Evolutionary conservation across 2,888 invertebrate genomes (phyloP).

Genomic region (Alentia gelatinosa): DNA sequence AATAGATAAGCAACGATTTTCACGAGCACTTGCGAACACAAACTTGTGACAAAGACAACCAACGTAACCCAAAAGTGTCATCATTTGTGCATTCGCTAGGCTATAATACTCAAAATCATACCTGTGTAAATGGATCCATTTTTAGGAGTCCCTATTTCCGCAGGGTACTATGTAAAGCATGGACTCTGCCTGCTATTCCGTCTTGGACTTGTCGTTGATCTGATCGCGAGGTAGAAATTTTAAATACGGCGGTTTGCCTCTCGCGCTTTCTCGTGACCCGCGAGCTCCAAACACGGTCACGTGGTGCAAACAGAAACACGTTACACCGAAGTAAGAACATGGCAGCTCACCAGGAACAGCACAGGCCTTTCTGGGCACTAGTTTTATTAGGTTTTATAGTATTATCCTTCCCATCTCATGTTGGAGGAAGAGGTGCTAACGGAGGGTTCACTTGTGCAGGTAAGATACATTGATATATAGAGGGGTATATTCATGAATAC

Average conservation of each 20-base stretch:
- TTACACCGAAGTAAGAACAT: too few species aligned
- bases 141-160: background rate
- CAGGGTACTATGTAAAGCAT: background rate
- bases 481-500: too few species aligned
- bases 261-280: conserved; percentile 68
- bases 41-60: too few species aligned
- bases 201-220: background rate
- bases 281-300: conserved; percentile 22
- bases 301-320: conserved; percentile 46
- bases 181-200: background rate
- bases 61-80: too few species aligned
- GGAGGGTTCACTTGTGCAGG: conserved; percentile 56
- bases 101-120: background rate
- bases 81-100: too few species aligned
- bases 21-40: too few species aligned
- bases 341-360: background rate
- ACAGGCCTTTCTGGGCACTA: background rate
- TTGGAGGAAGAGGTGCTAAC: conserved; percentile 48
- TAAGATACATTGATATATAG: too few species aligned
- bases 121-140: conserved; percentile 59
- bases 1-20: too few species aligned
- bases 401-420: background rate
- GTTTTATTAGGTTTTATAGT: background rate
- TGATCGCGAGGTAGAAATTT: conserved; percentile 60
- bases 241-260: conserved; percentile 75